phyloP scores from a whole-genome alignment of 2,113 vertebrate species.

The Caranx melampygus region DNA sequence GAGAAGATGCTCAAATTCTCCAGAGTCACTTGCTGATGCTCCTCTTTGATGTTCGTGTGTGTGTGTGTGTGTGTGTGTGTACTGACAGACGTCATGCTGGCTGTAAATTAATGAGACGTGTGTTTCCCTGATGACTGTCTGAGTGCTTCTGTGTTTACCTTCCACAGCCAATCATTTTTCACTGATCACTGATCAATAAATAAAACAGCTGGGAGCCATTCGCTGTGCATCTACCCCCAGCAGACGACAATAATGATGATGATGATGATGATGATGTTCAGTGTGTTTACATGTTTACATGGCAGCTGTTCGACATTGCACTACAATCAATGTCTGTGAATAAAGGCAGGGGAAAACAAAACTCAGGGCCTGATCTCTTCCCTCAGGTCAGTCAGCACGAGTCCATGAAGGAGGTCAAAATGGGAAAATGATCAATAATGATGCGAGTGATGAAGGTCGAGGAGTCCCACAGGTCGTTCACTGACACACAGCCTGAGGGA shows the following conservation, averaged over 20 bases:
- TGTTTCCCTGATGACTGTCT: slow-evolving; percentile 54
- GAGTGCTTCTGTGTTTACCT: slow-evolving; percentile 67
- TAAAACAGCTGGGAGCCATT: slow-evolving; percentile 43
- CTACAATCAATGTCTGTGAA: too few species aligned
- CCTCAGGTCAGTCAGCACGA: too few species aligned
- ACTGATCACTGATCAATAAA: slow-evolving; percentile 57
- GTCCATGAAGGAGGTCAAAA: too few species aligned
- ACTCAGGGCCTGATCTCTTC: too few species aligned
- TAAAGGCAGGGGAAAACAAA: too few species aligned
- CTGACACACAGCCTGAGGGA: too few species aligned
- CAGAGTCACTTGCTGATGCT: background rate
- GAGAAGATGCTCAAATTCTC: slow-evolving; percentile 9
- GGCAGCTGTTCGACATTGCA: background rate
- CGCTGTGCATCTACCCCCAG: background rate
- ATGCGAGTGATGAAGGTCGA: too few species aligned
- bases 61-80: slow-evolving; percentile 19
- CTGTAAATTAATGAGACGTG: slow-evolving; percentile 54
- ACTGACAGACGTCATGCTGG: background rate
- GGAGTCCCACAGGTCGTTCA: too few species aligned
- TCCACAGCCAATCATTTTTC: slow-evolving; percentile 52
- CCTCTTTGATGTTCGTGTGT: background rate
- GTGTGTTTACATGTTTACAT: background rate
- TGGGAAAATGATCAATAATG: too few species aligned
- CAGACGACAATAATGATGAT: background rate
- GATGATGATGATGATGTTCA: background rate